Conservation (phyloP, 2,888 invertebrate species). For the Aleiodes alternator region DNA sequence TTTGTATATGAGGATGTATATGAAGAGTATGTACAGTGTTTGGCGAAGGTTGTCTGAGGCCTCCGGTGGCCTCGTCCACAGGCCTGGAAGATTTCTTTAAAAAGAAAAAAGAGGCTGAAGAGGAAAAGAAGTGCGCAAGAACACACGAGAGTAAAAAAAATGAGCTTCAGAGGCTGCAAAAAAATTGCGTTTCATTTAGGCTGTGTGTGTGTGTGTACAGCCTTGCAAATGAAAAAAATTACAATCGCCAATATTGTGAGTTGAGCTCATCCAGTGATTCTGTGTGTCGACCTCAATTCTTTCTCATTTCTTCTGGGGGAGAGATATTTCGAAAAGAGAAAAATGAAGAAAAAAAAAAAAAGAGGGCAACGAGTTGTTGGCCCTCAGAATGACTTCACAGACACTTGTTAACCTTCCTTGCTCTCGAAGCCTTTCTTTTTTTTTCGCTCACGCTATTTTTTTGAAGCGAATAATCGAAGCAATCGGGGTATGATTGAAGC, state of each 20-base stretch:
- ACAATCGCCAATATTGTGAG: constrained; percentile 43
- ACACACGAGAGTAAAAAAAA: constrained; percentile 46
- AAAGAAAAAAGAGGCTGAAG: constrained; percentile 48
- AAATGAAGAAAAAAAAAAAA: constrained; percentile 28
- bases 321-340: constrained; percentile 15
- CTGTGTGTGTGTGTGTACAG: too few relatives aligned
- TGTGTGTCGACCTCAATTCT: background rate
- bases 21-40: constrained; percentile 25
- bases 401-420: constrained; percentile 53
- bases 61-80: constrained; percentile 43
- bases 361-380: constrained; percentile 46
- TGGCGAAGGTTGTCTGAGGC: constrained; percentile 48
- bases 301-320: constrained; percentile 3
- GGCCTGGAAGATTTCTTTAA: constrained; percentile 17
- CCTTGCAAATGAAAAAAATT: background rate
- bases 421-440: background rate
- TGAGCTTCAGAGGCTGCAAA: constrained; percentile 54
- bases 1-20: constrained; percentile 33
- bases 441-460: background rate
- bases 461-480: background rate
- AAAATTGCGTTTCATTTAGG: constrained; percentile 34
- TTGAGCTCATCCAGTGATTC: too few relatives aligned
- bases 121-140: constrained; percentile 51
- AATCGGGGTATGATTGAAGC: too few relatives aligned
- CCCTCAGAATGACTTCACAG: constrained; percentile 45